These are phyloP conservation scores for Drosophila monieri DNA, from an alignment of 2,888 invertebrate species.

Conservation along the genomic window DNA sequence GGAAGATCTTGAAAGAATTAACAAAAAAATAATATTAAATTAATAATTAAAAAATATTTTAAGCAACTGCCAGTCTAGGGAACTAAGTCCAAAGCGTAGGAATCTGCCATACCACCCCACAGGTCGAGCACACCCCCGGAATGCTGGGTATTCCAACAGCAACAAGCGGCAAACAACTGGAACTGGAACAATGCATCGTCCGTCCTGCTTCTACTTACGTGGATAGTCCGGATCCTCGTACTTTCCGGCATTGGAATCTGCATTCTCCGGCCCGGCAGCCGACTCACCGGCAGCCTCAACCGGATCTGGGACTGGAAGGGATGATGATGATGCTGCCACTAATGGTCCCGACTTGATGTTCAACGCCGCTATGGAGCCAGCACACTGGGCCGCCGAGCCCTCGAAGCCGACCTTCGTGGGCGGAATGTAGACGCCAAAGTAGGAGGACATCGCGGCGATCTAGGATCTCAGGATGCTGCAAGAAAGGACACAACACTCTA, in stretches of 20 bases:
- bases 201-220: conserved; percentile 54
- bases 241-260: conserved; percentile 4
- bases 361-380: conserved; percentile 64
- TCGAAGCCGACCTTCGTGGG: conserved; percentile 64
- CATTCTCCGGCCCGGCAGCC: not conserved
- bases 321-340: not conserved
- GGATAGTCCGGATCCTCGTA: conserved; percentile 70
- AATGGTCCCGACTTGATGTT: conserved; percentile 34
- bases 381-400: conserved; percentile 54
- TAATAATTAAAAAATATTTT: not conserved
- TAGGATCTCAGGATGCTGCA: conserved; percentile 4
- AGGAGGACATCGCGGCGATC: conserved; percentile 55
- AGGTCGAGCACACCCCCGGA: not conserved
- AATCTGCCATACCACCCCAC: not conserved
- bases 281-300: not conserved
- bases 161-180: conserved; percentile 18
- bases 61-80: not conserved
- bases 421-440: conserved; percentile 61
- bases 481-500: not conserved
- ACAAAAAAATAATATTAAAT: not conserved
- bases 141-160: not conserved
- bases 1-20: not conserved
- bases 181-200: conserved; percentile 21
- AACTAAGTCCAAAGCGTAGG: not conserved
- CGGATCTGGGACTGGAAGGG: not conserved